phyloP scores from a whole-genome alignment of 2,113 vertebrate species.

The Silurus meridionalis region DNA sequence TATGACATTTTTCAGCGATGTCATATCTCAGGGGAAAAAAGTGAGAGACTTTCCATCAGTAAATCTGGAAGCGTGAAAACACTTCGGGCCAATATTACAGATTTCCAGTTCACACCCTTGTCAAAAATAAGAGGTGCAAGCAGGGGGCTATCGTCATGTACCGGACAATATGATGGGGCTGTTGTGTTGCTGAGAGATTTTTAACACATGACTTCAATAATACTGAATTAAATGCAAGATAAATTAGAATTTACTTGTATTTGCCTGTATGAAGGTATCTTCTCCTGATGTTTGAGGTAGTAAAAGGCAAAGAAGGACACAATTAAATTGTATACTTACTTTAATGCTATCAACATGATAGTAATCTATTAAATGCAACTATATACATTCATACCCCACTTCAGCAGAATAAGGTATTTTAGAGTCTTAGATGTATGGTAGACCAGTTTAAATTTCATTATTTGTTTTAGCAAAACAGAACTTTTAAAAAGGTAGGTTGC shows the following conservation, averaged over 20 bases:
- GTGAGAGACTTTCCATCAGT: slow-evolving; percentile 40
- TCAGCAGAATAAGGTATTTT: slow-evolving; percentile 2
- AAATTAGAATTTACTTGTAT: neutral
- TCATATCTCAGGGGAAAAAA: neutral
- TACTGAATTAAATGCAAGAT: neutral
- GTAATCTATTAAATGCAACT: neutral
- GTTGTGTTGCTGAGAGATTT: slow-evolving; percentile 25
- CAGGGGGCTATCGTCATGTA: neutral
- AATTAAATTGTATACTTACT: neutral
- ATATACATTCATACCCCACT: slow-evolving; percentile 4
- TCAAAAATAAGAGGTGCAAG: neutral
- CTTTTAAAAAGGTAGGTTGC: neutral
- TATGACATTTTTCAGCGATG: neutral
- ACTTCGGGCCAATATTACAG: slow-evolving; percentile 39
- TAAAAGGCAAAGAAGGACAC: neutral
- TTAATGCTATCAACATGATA: neutral
- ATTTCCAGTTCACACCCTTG: neutral
- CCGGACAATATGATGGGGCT: neutral
- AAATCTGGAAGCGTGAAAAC: slow-evolving; percentile 5
- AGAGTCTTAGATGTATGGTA: neutral
- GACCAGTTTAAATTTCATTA: neutral
- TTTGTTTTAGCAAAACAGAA: neutral
- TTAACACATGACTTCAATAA: neutral
- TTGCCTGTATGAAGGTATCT: neutral
- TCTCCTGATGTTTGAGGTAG: neutral